Conservation (phyloP, 2,113 vertebrate genomes). For the Phylloscopus whistleri region DNA sequence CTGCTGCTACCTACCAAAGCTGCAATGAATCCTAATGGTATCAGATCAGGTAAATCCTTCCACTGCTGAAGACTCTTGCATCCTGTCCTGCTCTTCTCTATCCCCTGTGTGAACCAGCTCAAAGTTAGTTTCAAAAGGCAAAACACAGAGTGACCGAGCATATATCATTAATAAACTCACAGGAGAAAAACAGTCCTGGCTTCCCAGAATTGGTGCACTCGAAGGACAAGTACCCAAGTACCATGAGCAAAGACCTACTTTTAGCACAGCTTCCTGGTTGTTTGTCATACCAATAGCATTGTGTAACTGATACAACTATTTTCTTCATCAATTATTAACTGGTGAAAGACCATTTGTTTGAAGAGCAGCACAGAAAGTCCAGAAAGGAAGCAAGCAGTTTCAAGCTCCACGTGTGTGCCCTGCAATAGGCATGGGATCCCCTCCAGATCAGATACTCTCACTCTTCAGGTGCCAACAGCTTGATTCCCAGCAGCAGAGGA, state of each 20-base stretch:
- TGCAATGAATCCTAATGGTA: not conserved
- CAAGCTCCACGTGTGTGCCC: not conserved
- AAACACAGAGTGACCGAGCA: not conserved
- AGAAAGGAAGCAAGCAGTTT: not conserved
- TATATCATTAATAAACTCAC: not conserved
- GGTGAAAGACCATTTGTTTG: not conserved
- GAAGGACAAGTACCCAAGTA: not conserved
- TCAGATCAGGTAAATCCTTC: not conserved
- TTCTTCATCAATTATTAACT: slow-evolving; percentile 52
- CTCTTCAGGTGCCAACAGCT: accelerated
- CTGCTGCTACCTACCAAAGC: not conserved
- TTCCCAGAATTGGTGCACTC: not conserved
- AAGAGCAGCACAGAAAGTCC: slow-evolving; percentile 2
- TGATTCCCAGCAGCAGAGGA: not conserved
- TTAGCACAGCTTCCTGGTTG: not conserved
- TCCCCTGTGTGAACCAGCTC: not conserved
- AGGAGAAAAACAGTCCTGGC: not conserved
- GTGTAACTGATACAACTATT: not conserved
- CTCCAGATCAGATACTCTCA: not conserved
- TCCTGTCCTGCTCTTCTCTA: not conserved
- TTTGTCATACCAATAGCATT: not conserved
- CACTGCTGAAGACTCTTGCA: not conserved
- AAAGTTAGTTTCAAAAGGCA: not conserved
- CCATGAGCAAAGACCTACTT: not conserved
- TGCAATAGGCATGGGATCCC: not conserved